These are phyloP conservation scores for Syndactyla subalaris DNA, from an alignment of 2,797 vertebrate species.

Conservation along the genomic window DNA sequence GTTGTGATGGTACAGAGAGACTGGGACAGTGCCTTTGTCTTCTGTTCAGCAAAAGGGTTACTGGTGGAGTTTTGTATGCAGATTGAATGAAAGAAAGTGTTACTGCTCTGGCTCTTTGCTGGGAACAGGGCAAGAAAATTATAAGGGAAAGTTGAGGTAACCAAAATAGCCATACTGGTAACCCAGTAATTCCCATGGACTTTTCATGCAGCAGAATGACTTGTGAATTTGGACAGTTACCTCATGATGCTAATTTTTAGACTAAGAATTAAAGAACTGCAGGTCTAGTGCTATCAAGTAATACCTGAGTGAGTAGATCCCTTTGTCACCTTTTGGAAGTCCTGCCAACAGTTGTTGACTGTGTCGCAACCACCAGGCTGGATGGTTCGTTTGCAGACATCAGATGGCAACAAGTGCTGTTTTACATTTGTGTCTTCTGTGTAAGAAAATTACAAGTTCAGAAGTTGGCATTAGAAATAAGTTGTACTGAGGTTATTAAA, in stretches of 20 bases:
- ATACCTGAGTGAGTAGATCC: constrained; percentile 10
- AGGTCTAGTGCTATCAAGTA: not conserved
- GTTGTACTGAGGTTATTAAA: not conserved
- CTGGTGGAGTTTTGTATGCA: not conserved
- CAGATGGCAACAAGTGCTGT: not conserved
- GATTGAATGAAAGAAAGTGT: not conserved
- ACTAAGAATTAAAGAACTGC: constrained; percentile 15
- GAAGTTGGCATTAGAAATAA: not conserved
- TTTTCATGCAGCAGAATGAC: not conserved
- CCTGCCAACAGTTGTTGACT: constrained; percentile 39
- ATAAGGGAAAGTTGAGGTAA: not conserved
- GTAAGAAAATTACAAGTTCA: not conserved
- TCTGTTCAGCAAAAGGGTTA: not conserved
- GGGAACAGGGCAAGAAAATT: not conserved
- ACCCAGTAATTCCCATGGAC: not conserved
- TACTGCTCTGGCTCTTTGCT: not conserved
- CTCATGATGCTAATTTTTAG: constrained; percentile 42
- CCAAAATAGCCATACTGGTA: not conserved
- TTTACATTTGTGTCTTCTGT: not conserved
- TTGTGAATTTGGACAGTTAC: not conserved
- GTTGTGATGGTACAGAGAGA: not conserved
- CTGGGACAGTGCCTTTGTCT: not conserved
- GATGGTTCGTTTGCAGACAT: not conserved
- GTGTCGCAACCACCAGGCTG: not conserved
- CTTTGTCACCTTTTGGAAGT: constrained; percentile 36